Evolutionary conservation across 2,797 vertebrate species (phyloP), one percentile per base, ranked within the genome.

Genomic region (Chloroceryle inda): DNA sequence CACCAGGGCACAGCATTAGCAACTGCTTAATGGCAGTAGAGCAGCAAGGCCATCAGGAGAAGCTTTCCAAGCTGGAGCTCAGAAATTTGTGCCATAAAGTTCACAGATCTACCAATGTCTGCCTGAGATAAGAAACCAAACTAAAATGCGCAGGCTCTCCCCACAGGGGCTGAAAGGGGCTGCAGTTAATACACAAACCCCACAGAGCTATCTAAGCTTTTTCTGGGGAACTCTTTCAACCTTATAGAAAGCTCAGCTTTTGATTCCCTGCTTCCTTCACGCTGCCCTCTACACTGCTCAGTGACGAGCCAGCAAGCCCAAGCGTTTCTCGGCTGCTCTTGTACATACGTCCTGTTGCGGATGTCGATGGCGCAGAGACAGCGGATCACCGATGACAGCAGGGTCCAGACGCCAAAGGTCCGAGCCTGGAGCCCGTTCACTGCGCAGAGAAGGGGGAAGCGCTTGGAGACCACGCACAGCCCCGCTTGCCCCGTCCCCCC

Each of bases 371-470:
- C 99, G 93, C 99, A 99, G 88, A 99, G 98, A 53, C 99, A 99
- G 89, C 99, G 99, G 81, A 99, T 99, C 94, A 99, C 98, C 0
- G 99, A 99, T 0, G 99, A 99, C 45, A 99, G 97, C 90, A 99
- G 96, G 0, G 99, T 99, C 99, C 99, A 99, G 82, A 99, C 98
- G 38, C 99, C 99, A 96, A 99, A 99, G 15, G 99, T 99, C 81
- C 99, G 98, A 88, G 99, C 99, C 92, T 99, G 99, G 74, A 99
- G 99, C 61, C 99, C 99, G 53, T 99, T 99, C 94, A 99, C 99
- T 99, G 92, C 29, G 67, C 52, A 91, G 81, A 55, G 37, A 86
- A 92, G 33, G 59, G 37, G 50, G 24, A 19, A 92, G 59, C 5
- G 45, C 74, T 59, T 85, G 47, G 38, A 56, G 53, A 68, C 31